Evolutionary conservation across 1,140 invertebrate genomes (phyloP).

Genomic region (Bactericera cockerelli): DNA sequence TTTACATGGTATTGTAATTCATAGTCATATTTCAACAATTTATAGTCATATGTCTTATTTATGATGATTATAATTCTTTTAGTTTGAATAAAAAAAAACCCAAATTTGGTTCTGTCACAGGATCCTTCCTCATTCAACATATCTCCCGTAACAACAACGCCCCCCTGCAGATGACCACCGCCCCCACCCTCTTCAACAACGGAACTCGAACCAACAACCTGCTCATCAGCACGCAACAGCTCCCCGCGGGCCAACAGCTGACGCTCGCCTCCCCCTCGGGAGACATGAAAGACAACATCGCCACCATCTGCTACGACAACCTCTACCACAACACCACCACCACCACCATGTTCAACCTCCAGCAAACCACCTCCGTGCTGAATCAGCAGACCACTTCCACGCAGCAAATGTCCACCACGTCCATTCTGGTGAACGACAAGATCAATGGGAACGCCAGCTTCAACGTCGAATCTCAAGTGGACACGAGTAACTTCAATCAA

Average conservation of each 20-base stretch:
- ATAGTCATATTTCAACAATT: too few relatives aligned
- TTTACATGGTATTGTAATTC: too few relatives aligned
- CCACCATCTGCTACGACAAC: background rate
- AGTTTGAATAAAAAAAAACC: too few relatives aligned
- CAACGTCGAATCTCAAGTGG: too few relatives aligned
- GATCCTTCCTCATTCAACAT: slow-evolving; percentile 4
- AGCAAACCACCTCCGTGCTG: background rate
- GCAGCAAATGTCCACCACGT: background rate
- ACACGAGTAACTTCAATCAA: too few relatives aligned
- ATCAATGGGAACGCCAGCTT: too few relatives aligned
- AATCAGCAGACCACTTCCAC: slow-evolving; percentile 4
- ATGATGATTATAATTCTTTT: too few relatives aligned
- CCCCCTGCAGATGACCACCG: background rate
- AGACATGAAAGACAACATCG: background rate
- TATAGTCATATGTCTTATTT: too few relatives aligned
- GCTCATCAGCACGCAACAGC: slow-evolving; percentile 1
- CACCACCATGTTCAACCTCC: background rate
- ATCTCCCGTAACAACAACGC: background rate
- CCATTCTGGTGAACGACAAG: background rate
- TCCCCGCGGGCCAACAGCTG: background rate
- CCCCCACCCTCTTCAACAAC: background rate
- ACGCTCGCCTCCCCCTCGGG: background rate
- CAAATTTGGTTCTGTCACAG: background rate
- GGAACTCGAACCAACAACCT: background rate
- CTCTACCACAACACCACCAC: background rate